Evolutionary conservation across 2,797 vertebrate genomes (phyloP).

Genomic region (Eulemur mongoz): DNA sequence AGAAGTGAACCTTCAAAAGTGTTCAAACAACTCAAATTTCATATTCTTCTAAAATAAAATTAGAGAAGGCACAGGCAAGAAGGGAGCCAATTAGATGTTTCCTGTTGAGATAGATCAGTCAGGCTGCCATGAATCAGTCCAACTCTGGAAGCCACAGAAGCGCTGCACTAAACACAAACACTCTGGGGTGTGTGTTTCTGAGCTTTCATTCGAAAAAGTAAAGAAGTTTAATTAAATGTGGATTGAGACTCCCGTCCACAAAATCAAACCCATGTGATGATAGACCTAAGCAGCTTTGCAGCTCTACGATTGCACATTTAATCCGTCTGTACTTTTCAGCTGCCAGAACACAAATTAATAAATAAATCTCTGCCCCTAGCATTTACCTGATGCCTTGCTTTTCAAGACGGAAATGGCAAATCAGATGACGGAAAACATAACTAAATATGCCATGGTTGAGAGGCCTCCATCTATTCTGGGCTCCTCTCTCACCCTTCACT

Average conservation of each 20-base stretch:
- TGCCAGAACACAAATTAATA: slow-evolving; percentile 52
- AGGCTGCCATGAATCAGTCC: slow-evolving; percentile 59
- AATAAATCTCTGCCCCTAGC: slow-evolving; percentile 40
- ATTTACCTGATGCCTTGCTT: slow-evolving; percentile 52
- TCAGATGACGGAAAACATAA: slow-evolving; percentile 41
- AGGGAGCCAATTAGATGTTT: not conserved
- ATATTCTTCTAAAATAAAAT: slow-evolving; percentile 50
- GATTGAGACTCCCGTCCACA: slow-evolving; percentile 59
- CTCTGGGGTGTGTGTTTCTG: not conserved
- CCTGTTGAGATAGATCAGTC: slow-evolving; percentile 31
- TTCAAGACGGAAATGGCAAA: slow-evolving; percentile 56
- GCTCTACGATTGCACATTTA: slow-evolving; percentile 55
- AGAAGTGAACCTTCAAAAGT: not conserved
- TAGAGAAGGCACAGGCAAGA: not conserved
- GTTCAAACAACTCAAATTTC: not conserved
- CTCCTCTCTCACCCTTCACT: not conserved
- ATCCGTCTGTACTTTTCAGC: slow-evolving; percentile 61
- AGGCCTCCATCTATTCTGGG: not conserved
- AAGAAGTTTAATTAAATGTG: slow-evolving; percentile 80
- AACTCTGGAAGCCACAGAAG: slow-evolving; percentile 45
- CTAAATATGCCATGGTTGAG: not conserved
- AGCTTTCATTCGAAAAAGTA: slow-evolving; percentile 72
- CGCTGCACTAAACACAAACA: slow-evolving; percentile 49
- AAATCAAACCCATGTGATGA: slow-evolving; percentile 52
- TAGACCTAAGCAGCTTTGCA: slow-evolving; percentile 67